Evolutionary conservation across 2,888 invertebrate species (phyloP).

Genomic region (Xestoiulus laeticollis): DNA sequence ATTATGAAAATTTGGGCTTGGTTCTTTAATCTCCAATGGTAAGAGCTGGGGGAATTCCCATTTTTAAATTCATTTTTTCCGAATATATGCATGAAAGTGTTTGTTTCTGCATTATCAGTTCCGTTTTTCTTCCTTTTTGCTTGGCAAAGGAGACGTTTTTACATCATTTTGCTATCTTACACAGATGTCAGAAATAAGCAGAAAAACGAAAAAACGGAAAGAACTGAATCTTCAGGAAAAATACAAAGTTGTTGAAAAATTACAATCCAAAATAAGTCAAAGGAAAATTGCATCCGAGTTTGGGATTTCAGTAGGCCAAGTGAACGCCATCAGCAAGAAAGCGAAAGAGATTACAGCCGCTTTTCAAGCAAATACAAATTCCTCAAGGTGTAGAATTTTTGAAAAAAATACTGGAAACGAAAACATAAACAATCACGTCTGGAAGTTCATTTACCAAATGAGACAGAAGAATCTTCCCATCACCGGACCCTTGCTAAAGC

Average conservation of each 20-base stretch:
- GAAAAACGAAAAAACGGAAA: neutral
- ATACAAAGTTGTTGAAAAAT: neutral
- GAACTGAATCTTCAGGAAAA: constrained; percentile 4
- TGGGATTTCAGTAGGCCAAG: constrained; percentile 27
- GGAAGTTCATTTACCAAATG: neutral
- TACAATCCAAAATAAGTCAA: neutral
- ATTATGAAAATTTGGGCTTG: no score
- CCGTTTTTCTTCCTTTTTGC: no score
- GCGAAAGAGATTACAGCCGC: neutral
- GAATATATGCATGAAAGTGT: no score
- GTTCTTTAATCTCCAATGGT: no score
- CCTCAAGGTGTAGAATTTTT: neutral
- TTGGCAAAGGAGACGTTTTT: no score
- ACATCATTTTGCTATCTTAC: neutral
- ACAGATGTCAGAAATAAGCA: neutral
- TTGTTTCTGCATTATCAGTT: no score
- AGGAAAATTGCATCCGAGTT: constrained; percentile 25
- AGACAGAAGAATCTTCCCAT: neutral
- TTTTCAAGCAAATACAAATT: neutral
- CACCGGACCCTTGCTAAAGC: neutral
- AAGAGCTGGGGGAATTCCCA: no score
- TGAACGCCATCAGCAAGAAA: constrained; percentile 8
- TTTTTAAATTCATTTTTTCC: no score
- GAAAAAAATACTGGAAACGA: neutral
- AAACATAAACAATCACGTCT: neutral